Evolutionary conservation across 2,797 vertebrate species (phyloP), one percentile per base, ranked within the genome.

Genomic region (Peromyscus nudipes): DNA sequence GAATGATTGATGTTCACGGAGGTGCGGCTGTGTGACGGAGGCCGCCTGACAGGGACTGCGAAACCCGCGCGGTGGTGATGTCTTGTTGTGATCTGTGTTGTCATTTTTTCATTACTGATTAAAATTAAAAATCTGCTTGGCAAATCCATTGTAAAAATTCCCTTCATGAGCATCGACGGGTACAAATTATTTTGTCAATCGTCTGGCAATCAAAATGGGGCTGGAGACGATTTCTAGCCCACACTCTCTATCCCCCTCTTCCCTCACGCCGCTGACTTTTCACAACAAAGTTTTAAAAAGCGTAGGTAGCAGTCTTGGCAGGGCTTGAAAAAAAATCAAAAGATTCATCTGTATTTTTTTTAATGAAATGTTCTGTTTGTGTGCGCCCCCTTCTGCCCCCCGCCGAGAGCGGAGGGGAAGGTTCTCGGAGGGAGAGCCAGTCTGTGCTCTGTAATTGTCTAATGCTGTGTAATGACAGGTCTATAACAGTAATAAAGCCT

Each of bases 91-190:
- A 99, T 99, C 99, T 99, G 98, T 98, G 99, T 99, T 99, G 99
- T 99, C 99, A 99, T 99, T 99, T 99, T 99, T 99, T 99, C 99
- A 99, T 99, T 99, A 99, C 99, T 99, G 99, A 99, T 99, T 99
- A 99, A 99, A 99, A 99, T 99, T 99, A 99, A 99, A 99, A 99
- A 99, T 99, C 99, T 98, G 99, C 98, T 98, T 99, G 99, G 99
- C 98, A 99, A 99, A 98, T 99, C 99, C 99, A 99, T 99, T 99
- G 99, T 99, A 99, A 99, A 99, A 99, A 98, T 98, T 98, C 99
- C 98, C 98, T 97, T 98, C 98, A 98, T 98, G 99, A 99, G 99
- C 99, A 99, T 99, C 99, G 98, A 99, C 98, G 99, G 99, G 99
- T 99, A 99, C 99, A 99, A 99, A 99, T 99, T 99, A 99, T 99